phyloP scores from a whole-genome alignment of 2,888 invertebrate species.

The Ectropis crepuscularia region DNA sequence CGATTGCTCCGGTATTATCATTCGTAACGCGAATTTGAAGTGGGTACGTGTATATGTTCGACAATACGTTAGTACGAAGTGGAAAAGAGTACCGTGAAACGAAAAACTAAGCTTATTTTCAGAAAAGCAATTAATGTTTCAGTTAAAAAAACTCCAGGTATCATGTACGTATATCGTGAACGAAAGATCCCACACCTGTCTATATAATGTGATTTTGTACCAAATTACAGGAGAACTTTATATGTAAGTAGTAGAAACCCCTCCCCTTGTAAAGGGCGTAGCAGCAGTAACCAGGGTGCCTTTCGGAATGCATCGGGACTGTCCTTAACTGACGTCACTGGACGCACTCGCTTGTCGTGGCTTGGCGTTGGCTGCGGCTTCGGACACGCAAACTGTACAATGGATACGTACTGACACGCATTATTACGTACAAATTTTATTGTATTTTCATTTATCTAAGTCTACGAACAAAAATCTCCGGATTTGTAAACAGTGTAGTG shows the following conservation, averaged over 20 bases:
- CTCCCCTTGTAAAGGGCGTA: slow-evolving; percentile 16
- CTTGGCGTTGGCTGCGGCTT: slow-evolving; percentile 26
- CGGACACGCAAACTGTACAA: background rate
- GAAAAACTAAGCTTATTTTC: no score
- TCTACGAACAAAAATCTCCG: no score
- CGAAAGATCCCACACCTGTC: background rate
- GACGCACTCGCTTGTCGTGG: slow-evolving; percentile 28
- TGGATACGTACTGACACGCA: background rate
- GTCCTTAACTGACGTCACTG: slow-evolving; percentile 45
- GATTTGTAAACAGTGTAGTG: no score
- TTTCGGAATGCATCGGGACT: slow-evolving; percentile 42
- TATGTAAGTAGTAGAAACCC: slow-evolving; percentile 22
- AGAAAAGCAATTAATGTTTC: no score
- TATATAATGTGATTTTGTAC: slow-evolving; percentile 1
- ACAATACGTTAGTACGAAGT: no score
- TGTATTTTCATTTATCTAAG: no score
- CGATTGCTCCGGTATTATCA: no score
- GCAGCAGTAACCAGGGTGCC: slow-evolving; percentile 46
- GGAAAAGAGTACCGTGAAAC: no score
- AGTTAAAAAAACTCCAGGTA: no score
- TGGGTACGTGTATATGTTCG: no score
- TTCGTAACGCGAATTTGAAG: no score
- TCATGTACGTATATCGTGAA: no score
- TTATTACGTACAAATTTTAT: background rate
- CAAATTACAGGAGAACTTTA: slow-evolving; percentile 27